These are phyloP conservation scores for Anagrus nilaparvatae DNA, from an alignment of 1,140 invertebrate species.

Conservation along the genomic window DNA sequence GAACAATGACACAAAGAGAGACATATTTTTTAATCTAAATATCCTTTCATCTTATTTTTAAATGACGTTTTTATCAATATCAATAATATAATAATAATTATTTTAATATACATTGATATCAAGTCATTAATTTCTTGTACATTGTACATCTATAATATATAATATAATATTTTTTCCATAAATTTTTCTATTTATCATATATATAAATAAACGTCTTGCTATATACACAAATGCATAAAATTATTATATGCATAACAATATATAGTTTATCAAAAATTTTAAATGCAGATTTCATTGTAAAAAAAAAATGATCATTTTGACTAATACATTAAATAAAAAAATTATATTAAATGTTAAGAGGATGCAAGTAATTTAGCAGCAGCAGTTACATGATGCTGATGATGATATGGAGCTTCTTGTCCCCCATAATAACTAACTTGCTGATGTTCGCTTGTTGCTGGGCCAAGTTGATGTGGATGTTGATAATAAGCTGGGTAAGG, in stretches of 20 bases:
- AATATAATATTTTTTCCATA: not conserved
- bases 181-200: not conserved
- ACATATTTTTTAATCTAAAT: no score
- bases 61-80: no score
- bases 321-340: no score
- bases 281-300: no score
- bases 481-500: conserved; percentile 39
- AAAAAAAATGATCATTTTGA: no score
- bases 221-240: no score
- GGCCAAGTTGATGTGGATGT: conserved; percentile 37
- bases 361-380: conserved; percentile 69
- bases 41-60: no score
- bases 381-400: conserved; percentile 70
- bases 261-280: no score
- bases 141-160: not conserved
- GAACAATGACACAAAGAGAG: no score
- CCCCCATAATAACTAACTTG: conserved; percentile 31
- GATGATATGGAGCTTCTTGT: conserved; percentile 51
- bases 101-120: no score
- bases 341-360: conserved; percentile 43
- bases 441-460: conserved; percentile 34
- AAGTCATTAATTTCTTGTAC: not conserved
- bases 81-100: no score
- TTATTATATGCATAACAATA: no score
- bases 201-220: not conserved